Evolutionary conservation across 2,888 invertebrate species (phyloP), one percentile per base, ranked within the genome.

Genomic region (Cephus nigrinus): DNA sequence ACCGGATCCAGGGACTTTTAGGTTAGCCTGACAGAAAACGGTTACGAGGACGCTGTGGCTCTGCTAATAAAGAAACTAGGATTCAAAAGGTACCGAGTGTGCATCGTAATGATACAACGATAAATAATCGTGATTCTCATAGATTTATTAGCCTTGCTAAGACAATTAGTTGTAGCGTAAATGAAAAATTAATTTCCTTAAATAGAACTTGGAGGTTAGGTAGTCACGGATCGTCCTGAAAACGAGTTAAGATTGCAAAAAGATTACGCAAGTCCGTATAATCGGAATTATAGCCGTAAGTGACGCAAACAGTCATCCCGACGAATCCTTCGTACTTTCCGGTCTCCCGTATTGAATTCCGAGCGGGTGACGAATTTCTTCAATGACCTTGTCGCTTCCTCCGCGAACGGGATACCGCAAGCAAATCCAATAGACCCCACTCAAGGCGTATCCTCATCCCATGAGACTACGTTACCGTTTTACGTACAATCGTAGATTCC

Each of bases 291-390:
- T 55, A 55, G 55, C 23, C 23, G 23, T 23, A 9, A 23, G 55
- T 55, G 23, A 55, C 5, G 23, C 23, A 23, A 23, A 40, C 55
- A 23, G 23, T 55, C 23, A 55, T 55, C 55, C 55, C 5, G 55
- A 23, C 3, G 71, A 71, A 71, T 71, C 33, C 71, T 33, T 33
- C 31, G 23, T 23, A 33, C 71, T 71, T 71, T 71, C 71, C 31
- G 33, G 33, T 71, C 71, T 15, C 71, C 30, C 23, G 71, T 32
- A 71, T 32, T 33, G 71, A 71, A 71, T 71, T 71, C 71, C 71
- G 31, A 31, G 71, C 11, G 71, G 30, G 9, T 71, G 71, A 71
- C 71, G 71, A 71, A 71, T 71, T 30, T 71, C 71, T 71, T 33
- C 30, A 5, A 33, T 30, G 71, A 71, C 71, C 71, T 71, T 71